Evolutionary conservation across 2,888 invertebrate species (phyloP), one percentile per base, ranked within the genome.

Genomic region (Lithophane ornitopus): DNA sequence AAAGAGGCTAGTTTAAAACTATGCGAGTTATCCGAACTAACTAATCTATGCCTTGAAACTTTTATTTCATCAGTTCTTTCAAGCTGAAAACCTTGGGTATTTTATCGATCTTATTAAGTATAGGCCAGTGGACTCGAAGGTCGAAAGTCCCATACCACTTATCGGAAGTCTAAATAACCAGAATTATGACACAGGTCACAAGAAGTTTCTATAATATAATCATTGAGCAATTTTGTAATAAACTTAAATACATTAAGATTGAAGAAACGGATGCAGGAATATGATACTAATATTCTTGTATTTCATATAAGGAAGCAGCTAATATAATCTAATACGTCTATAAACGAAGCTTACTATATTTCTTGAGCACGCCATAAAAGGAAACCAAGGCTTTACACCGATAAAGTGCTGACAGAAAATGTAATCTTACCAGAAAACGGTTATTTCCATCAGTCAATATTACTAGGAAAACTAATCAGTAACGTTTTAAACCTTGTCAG

Each of bases 321-420:
- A 77, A 70, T 80, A 67, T 68, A 83, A 78, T 75, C 76, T 82
- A 81, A 76, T 81, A 83, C 76, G 80, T 80, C 81, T 80, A 86
- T 78, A 74, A 81, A 75, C 49, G 66, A 41, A 72, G 61, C 54
- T 3, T 71, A 58, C 70, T 61, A 58, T 80, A 79, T 71, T 78
- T 76, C 62, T 75, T 66, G 28, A 67, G 63, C 66, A n/a, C 56
- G 58, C 77, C 66, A 68, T 78, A 78, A 67, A 81, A 68, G 49
- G 67, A 44, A 61, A 63, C 44, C 73, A 61, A 80, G 71, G 72
- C n/a, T 70, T 74, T 54, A 49, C 44, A 22, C 9, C 34, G 41
- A 71, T 66, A 54, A 79, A 59, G 26, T 54, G 46, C 34, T 22
- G 12, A 7, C 44, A 73, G 61, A 66, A 73, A 87, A 81, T 74